Base-by-base conservation (phyloP, 2,797 vertebrate genomes). In the Pampus argenteus region DNA sequence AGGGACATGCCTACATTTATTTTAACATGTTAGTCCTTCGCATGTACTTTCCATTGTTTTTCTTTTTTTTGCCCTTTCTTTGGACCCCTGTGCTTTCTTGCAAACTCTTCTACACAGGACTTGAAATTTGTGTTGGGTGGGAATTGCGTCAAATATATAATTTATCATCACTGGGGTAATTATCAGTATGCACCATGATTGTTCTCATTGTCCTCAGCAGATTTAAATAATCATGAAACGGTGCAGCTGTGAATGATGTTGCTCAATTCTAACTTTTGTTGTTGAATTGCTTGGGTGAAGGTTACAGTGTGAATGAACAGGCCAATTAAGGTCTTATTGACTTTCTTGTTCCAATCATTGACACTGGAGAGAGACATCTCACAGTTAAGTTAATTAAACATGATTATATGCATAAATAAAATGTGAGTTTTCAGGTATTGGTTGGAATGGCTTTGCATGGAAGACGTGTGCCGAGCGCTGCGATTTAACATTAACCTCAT, bases 391-490 rank as follows among this genome's bases (percentile, higher is more conserved):
- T 7, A 58, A 73, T 20, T 25, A 22, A 47, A 23, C 64, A 26
- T 44, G 68, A 78, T 79, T 23, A 10, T 5, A 17, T 28, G 25
- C 52, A n/a, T n/a, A n/a, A 1, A 15, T 60, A 26, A 10, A 68
- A 18, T 23, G 14, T 17, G 34, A 61, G 48, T 56, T 58, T 82
- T 78, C 9, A 26, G 66, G 38, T 50, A 5, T 50, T 25, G 66
- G 34, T 50, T 71, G 83, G 84, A 89, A 72, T 76, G 69, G 84
- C 87, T 90, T 87, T 86, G 91, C 90, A 88, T 91, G 90, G 72
- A 80, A 36, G 57, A 52, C 44, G 72, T 61, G 50, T 55, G 68
- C 71, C 84, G 0, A 71, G 81, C 80, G 85, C 82, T 81, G 71
- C 77, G 73, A 84, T 88, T 86, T 79, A 77, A 81, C 76, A 72